Conservation (phyloP, 2,113 vertebrate genomes). For the Dasyornis broadbenti region DNA sequence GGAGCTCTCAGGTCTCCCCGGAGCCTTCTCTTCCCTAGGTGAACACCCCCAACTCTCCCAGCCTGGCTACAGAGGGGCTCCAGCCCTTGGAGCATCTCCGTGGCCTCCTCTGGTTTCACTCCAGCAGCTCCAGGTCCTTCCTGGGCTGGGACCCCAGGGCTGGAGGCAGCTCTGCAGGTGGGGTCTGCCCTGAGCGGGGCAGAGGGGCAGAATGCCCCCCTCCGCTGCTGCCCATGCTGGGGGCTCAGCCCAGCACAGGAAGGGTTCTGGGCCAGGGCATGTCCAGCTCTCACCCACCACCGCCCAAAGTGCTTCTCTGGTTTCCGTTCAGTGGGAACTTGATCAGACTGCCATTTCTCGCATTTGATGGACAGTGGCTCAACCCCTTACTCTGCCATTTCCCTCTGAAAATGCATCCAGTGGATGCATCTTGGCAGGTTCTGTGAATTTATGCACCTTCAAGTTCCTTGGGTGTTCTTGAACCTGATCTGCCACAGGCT, state of each 20-base stretch:
- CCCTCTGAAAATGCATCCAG: background rate
- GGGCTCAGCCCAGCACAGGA: background rate
- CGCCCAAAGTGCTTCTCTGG: background rate
- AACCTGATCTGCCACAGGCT: background rate
- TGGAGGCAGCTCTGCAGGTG: background rate
- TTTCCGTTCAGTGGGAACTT: background rate
- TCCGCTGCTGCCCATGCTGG: background rate
- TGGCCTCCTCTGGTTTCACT: background rate
- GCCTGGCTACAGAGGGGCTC: background rate
- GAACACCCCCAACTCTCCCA: background rate
- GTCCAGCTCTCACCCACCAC: background rate
- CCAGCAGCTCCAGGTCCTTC: background rate
- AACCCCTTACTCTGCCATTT: background rate
- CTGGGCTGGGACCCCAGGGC: background rate
- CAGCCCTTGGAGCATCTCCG: fast-evolving
- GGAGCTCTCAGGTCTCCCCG: background rate
- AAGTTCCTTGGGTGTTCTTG: background rate
- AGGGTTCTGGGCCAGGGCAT: background rate
- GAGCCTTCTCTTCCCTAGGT: background rate
- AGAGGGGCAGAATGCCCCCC: background rate
- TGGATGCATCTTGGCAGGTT: too few species aligned
- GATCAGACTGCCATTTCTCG: background rate
- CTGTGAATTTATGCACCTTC: background rate
- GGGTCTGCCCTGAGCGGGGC: background rate
- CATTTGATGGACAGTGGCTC: background rate